Base-by-base conservation (phyloP, 2,797 vertebrate genomes). In the Lepus townsendii region DNA sequence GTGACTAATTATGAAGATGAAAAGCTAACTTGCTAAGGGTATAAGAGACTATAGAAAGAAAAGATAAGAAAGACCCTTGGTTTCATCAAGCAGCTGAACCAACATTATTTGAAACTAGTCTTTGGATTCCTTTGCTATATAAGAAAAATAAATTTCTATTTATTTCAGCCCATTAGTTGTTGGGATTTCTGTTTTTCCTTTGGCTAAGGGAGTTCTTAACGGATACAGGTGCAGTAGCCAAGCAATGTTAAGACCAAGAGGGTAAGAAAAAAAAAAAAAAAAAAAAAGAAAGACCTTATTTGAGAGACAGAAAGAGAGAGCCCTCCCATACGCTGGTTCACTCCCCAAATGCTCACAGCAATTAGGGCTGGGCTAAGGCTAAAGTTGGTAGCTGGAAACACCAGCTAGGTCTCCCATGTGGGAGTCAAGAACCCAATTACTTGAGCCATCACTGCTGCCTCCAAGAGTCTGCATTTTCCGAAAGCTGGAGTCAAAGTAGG, bases 101-200 rank as follows among this genome's bases (percentile, higher is more conserved):
- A 83, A 66, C 13, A 38, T 10, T 75, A 52, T 68, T 38, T 83
- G 22, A 16, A 91, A 38, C 30, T 16, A 90, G 27, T 63, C n/a
- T 89, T 86, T 77, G 52, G 42, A 62, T 19, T 75, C 12, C n/a
- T 78, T 79, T 85, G 72, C 14, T 60, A 26, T 26, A 30, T 83
- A 69, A 93, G 69, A 82, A 75, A 84, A 87, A 80, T 19, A 52
- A 66, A 60, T 57, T 30, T 42, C 20, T 90, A 6, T 54, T 88
- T 82, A 19, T 73, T 79, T 91, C 5, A 79, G 27, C 3, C 3
- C 19, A 57, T 50, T 2, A 3, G 84, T 65, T 24, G 24, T 22
- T 80, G 65, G 7, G 1, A 52, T 62, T 93, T 93, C n/a, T 91
- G 32, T 66, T 77, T 72, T 27, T 90, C 19, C 54, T 92, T 30